Percentiles rank a stretch among this genome's conserved stretches.
Conservation (phyloP, 2,888 invertebrate genomes). For the Geophilus truncorum region DNA sequence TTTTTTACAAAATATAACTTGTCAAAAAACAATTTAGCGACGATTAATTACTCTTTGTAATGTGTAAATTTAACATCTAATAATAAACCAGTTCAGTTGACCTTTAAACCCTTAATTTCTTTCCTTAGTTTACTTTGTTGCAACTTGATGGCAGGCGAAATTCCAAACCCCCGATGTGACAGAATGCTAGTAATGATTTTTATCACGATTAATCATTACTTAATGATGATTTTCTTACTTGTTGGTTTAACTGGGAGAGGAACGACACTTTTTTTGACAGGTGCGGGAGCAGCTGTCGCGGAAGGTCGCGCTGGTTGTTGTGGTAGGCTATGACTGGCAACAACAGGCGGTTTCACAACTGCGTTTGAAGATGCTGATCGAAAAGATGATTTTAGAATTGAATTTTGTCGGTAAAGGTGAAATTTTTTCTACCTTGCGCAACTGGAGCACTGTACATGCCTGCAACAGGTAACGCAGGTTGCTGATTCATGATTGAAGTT, state of each 20-base stretch:
- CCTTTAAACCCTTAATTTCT: too few relatives aligned
- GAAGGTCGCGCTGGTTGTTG: constrained; percentile 41
- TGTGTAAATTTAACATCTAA: too few relatives aligned
- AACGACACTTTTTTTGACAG: constrained; percentile 40
- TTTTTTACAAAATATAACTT: too few relatives aligned
- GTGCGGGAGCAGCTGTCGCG: constrained; percentile 41
- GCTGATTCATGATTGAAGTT: not conserved
- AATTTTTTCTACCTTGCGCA: constrained; percentile 30
- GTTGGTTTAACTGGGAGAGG: constrained; percentile 38
- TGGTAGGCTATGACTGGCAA: constrained; percentile 42
- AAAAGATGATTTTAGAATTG: not conserved
- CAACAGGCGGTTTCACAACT: constrained; percentile 37
- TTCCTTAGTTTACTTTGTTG: too few relatives aligned
- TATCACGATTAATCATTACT: too few relatives aligned
- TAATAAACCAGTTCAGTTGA: too few relatives aligned
- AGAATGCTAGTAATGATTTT: too few relatives aligned
- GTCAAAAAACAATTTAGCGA: too few relatives aligned
- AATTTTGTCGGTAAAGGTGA: too few relatives aligned
- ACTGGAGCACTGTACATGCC: constrained; percentile 31
- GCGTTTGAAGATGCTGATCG: not conserved
- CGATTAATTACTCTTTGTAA: too few relatives aligned
- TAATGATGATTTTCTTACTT: constrained; percentile 18
- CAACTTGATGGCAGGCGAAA: too few relatives aligned
- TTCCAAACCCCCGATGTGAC: too few relatives aligned
- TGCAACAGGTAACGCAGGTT: constrained; percentile 3